These are phyloP conservation scores for Myotis daubentonii DNA, from an alignment of 2,797 vertebrate genomes.

Conservation along the genomic window DNA sequence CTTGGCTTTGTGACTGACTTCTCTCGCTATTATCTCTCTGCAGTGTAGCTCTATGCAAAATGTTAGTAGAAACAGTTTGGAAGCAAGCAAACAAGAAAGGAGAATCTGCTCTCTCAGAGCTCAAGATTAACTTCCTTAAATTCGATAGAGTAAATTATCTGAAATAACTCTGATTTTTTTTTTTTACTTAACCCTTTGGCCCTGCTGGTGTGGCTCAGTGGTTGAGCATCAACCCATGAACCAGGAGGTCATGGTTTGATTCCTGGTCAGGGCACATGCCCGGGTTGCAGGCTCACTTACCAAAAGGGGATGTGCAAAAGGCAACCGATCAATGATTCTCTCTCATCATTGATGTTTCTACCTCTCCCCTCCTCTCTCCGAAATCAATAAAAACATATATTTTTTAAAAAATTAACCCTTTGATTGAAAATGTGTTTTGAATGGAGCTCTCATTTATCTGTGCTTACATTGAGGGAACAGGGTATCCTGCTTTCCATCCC, in stretches of 20 bases:
- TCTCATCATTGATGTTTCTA: too few relatives aligned
- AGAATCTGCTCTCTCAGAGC: neutral
- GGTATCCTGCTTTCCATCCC: neutral
- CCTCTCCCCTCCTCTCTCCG: neutral
- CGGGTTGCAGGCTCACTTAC: too few relatives aligned
- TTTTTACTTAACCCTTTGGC: neutral
- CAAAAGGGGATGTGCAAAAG: too few relatives aligned
- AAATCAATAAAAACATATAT: neutral
- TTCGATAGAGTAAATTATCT: neutral
- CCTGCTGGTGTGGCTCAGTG: too few relatives aligned
- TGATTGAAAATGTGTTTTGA: neutral
- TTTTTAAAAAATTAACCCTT: neutral
- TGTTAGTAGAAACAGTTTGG: neutral
- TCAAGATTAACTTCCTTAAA: slow-evolving; percentile 35
- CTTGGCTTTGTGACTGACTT: neutral
- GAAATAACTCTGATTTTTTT: neutral
- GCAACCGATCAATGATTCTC: too few relatives aligned
- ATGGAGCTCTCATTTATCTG: neutral
- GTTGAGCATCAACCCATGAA: too few relatives aligned
- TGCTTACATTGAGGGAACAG: neutral
- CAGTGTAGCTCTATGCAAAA: neutral
- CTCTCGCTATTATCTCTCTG: neutral
- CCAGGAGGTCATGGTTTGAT: too few relatives aligned
- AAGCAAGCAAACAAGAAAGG: slow-evolving; percentile 33
- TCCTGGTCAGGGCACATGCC: too few relatives aligned